Evolutionary conservation across 2,797 vertebrate species (phyloP), one percentile per base, ranked within the genome.

Genomic region (Hydrophis major): DNA sequence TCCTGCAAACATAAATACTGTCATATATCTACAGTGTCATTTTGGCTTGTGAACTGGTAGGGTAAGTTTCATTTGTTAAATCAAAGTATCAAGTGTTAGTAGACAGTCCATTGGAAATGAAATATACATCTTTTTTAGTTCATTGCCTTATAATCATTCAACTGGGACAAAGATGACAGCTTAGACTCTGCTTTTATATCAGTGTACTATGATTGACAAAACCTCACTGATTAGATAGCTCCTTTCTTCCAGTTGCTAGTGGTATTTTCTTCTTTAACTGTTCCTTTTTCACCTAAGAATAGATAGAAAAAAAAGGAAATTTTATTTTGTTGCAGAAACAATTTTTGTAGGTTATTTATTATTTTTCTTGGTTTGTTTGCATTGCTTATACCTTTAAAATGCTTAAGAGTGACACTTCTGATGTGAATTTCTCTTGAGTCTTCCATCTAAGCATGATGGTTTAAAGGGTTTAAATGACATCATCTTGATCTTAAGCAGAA

Each of bases 1-100:
- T 98, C 96, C 97, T 96, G 96, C 97, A 98, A 98, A 98, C 97
- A 97, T 97, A 97, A 97, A 96, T 97, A 97, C 96, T 97, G 97
- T 96, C 95, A 98, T 97, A 96, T 97, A 96, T 96, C 97, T 97
- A 92, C 95, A 95, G 94, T 94, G 94, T 93, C 12, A 3, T 95
- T 97, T 96, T 96, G 95, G 89, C 63, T 92, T 94, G 89, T 95
- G 95, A 94, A 97, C 95, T 96, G 95, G 96, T 95, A 96, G 94
- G 94, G 94, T 95, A 78, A 96, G 92, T 97, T 97, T 97, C 96
- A 94, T 97, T 97, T 97, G 95, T 97, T 97, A 95, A 94, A 94
- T 94, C 50, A 92, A 95, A 93, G 92, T 93, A 93, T 91, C 94
- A 93, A 92, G 94, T 93, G 11, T 87, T 97, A 97, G 96, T 95